Evolutionary conservation across 2,888 invertebrate species (phyloP), one percentile per base, ranked within the genome.

Genomic region (Dryomyza anilis): DNA sequence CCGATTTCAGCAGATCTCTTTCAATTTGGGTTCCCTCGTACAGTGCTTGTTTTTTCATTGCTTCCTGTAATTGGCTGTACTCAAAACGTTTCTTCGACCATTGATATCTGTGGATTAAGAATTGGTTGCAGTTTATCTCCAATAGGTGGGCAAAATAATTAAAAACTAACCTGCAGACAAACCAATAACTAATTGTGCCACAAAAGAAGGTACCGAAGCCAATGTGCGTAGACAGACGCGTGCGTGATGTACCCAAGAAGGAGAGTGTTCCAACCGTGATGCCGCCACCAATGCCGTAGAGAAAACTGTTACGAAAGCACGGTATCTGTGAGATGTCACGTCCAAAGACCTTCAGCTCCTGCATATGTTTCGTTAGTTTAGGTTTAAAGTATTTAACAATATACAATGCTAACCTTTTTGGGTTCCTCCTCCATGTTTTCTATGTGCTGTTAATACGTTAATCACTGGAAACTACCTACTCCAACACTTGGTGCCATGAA

Each of bases 271-370:
- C 93, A 67, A 85, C 79, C 3, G 86, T 88, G 25, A 93, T 74
- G 56, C 93, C 93, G 50, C 90, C 86, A 58, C 86, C 82, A 59
- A 93, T 87, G 10, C 93, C 93, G 81, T 90, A 90, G 0, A 94
- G 78, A 75, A 91, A 90, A 78, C 91, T 91, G 74, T 88, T 89
- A 68, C 92, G 86, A 79, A 93, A 93, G 81, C 94, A 94, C 1
- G 93, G 93, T 66, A 94, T 90, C 83, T 90, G 86, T 0, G 89
- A 84, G 23, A 93, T 78, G 81, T 93, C 90, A 71, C 88, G 85
- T 10, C 92, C 92, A 80, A 92, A 91, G 57, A 92, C 72, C 12
- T 86, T 78, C 6, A 90, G 70, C 33, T 86, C 84, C 88, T 89
- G 81, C 61, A 84, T 43, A 61, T 23, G 39, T 10, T 7, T 27